Conservation (phyloP, 1,140 invertebrate genomes). For the Heliconius hermathena region DNA sequence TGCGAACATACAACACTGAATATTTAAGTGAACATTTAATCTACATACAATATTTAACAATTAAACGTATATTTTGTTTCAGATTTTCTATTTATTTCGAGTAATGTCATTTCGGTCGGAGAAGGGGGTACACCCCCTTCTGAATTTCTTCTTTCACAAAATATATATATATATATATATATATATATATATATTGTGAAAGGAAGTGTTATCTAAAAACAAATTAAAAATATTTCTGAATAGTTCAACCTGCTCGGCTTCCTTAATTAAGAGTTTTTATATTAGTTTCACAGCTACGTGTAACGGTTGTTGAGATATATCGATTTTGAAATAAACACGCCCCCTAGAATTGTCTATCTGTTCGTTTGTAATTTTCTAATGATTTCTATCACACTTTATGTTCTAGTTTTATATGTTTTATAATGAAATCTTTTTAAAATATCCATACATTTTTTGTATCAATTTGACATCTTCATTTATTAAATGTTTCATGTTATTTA, state of each 20-base stretch:
- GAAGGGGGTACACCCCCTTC: too few species aligned
- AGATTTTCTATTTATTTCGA: too few species aligned
- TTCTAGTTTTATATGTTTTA: neutral
- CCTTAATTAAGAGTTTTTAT: conserved; percentile 9
- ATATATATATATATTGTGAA: neutral
- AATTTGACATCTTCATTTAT: neutral
- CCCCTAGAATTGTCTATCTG: conserved; percentile 1
- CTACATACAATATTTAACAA: too few species aligned
- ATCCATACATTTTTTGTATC: neutral
- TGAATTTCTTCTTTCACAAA: too few species aligned
- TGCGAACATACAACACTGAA: too few species aligned
- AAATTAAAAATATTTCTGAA: neutral
- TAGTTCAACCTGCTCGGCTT: neutral
- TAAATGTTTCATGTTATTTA: neutral
- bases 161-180: too few species aligned
- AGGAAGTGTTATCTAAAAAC: neutral
- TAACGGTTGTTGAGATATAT: conserved; percentile 9
- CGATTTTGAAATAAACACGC: conserved; percentile 5
- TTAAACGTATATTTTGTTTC: too few species aligned
- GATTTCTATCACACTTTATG: neutral
- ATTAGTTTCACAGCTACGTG: neutral
- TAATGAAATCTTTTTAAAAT: neutral
- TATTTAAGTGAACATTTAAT: too few species aligned
- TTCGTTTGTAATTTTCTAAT: conserved; percentile 2
- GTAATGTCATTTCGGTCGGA: too few species aligned